Evolutionary conservation across 2,888 invertebrate genomes (phyloP).

Genomic region (Trichacis sp.): DNA sequence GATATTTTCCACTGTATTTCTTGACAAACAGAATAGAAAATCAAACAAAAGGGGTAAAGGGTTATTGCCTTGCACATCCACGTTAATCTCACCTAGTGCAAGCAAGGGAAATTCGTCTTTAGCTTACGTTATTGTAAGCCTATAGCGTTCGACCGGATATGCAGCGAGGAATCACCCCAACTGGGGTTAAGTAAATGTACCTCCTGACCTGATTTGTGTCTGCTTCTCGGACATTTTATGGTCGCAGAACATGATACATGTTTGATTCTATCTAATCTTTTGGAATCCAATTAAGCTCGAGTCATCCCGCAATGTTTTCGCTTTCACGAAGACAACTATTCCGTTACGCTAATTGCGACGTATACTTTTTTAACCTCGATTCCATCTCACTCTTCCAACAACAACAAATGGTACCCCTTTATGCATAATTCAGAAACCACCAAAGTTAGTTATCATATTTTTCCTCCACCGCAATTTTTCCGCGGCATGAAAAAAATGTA

Average conservation of each 20-base stretch:
- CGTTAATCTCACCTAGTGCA: not conserved
- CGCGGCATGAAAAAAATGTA: too few species aligned
- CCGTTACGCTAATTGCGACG: too few species aligned
- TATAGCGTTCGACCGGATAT: slow-evolving; percentile 5
- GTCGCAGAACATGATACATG: slow-evolving; percentile 13
- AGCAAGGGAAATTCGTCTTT: slow-evolving; percentile 2
- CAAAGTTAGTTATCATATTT: too few species aligned
- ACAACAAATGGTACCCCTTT: too few species aligned
- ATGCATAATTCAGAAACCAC: too few species aligned
- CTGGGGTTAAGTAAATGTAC: slow-evolving; percentile 11
- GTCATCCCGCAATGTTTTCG: slow-evolving; percentile 7
- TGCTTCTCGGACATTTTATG: slow-evolving; percentile 13
- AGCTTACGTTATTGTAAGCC: slow-evolving; percentile 1
- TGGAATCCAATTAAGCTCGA: slow-evolving; percentile 9
- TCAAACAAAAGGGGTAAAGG: not conserved
- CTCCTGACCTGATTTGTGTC: slow-evolving; percentile 13
- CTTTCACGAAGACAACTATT: too few species aligned
- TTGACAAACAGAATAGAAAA: too few species aligned
- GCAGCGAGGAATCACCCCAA: slow-evolving; percentile 7
- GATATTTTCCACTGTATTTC: too few species aligned
- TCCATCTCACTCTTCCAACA: too few species aligned
- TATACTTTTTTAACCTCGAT: too few species aligned
- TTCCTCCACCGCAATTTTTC: too few species aligned
- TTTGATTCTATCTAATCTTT: slow-evolving; percentile 11
- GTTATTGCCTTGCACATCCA: not conserved